Conservation (phyloP, 2,113 vertebrate genomes). For the Hypocryptadius cinnamomeus region DNA sequence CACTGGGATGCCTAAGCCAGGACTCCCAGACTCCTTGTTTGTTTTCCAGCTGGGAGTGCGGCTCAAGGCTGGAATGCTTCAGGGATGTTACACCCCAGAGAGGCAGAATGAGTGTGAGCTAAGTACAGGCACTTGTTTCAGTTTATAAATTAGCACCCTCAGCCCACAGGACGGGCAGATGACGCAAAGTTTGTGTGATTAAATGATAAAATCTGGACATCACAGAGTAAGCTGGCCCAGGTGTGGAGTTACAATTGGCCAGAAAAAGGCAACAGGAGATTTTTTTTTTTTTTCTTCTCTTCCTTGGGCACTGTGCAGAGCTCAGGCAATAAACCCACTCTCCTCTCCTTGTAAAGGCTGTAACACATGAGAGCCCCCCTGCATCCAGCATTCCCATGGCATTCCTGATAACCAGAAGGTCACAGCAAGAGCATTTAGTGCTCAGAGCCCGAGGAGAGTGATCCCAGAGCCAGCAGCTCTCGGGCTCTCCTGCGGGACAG, state of each 20-base stretch:
- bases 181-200: background rate
- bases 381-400: background rate
- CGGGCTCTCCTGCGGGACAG: background rate
- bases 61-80: background rate
- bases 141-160: background rate
- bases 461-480: background rate
- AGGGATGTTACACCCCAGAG: background rate
- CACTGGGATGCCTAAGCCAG: background rate
- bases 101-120: background rate
- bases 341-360: background rate
- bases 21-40: background rate
- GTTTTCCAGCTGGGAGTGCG: background rate
- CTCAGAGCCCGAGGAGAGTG: background rate
- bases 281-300: background rate
- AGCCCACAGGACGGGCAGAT: background rate
- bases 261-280: background rate
- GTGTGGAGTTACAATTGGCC: background rate
- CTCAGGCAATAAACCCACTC: background rate
- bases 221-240: background rate
- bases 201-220: background rate
- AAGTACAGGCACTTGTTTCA: background rate
- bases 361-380: background rate
- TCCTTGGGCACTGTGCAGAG: background rate
- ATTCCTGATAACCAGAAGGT: background rate
- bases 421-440: background rate